phyloP scores from a whole-genome alignment of 2,888 invertebrate genomes.

The Morpho achilles region DNA sequence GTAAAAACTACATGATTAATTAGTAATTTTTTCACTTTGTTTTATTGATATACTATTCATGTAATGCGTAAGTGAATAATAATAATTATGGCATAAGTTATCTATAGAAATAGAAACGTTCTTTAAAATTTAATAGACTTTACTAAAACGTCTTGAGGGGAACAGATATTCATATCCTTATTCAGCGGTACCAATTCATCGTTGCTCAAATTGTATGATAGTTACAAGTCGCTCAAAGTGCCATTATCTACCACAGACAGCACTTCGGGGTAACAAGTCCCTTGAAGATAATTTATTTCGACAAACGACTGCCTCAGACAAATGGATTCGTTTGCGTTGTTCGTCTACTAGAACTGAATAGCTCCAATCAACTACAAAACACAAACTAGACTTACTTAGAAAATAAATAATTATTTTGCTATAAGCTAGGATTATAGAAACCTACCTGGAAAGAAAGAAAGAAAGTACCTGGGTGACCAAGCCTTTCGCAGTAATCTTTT shows the following conservation, averaged over 20 bases:
- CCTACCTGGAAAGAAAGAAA: too few species aligned
- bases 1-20: too few species aligned
- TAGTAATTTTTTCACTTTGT: too few species aligned
- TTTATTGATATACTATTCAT: too few species aligned
- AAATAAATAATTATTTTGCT: too few species aligned
- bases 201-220: conserved; percentile 16
- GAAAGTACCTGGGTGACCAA: too few species aligned
- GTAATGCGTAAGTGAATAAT: too few species aligned
- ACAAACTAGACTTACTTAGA: neutral
- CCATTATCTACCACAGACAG: conserved; percentile 25
- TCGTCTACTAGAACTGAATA: conserved; percentile 15
- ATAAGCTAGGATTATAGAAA: too few species aligned
- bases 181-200: neutral
- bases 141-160: neutral
- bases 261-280: conserved; percentile 28
- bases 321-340: conserved; percentile 29
- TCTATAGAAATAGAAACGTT: too few species aligned
- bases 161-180: neutral
- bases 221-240: conserved; percentile 25
- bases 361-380: neutral
- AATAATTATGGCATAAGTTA: too few species aligned
- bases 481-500: too few species aligned
- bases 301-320: conserved; percentile 31
- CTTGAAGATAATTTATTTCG: conserved; percentile 33
- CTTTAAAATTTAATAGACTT: neutral